phyloP scores from a whole-genome alignment of 2,888 invertebrate species.

The Ochropleura plecta region DNA sequence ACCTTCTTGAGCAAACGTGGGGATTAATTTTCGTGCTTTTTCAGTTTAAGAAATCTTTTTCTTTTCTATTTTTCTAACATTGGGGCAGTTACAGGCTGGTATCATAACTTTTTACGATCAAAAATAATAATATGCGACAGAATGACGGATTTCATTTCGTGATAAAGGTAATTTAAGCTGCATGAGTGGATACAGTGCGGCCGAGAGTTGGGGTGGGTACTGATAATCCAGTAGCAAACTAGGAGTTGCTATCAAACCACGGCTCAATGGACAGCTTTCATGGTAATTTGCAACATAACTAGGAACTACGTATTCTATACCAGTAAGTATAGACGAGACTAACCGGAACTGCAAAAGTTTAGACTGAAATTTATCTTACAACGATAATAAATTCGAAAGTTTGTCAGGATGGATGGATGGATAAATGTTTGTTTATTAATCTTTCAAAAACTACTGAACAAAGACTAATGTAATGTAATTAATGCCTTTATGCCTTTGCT shows the following conservation, averaged over 20 bases:
- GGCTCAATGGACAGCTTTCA: constrained; percentile 40
- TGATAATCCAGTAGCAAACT: constrained; percentile 32
- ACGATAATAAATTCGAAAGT: neutral
- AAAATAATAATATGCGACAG: neutral
- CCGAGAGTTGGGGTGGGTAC: constrained; percentile 2
- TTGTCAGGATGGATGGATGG: neutral
- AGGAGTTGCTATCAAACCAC: constrained; percentile 37
- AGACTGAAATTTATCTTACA: neutral
- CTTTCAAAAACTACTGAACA: neutral
- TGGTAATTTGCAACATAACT: constrained; percentile 15
- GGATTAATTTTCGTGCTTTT: too few relatives aligned
- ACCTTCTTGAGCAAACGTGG: too few relatives aligned
- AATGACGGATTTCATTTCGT: constrained; percentile 19
- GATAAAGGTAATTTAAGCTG: neutral
- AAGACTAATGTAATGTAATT: neutral
- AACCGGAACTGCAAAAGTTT: neutral
- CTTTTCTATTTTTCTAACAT: too few relatives aligned
- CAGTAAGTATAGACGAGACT: neutral
- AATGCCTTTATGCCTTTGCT: neutral
- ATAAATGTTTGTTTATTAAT: neutral
- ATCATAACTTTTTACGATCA: neutral
- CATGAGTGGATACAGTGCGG: neutral
- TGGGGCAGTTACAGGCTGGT: too few relatives aligned
- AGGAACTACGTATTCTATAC: neutral
- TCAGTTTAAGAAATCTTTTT: too few relatives aligned